Evolutionary conservation across 2,113 vertebrate genomes (phyloP), one percentile per base, ranked within the genome.

Genomic region (Stercorarius parasiticus): DNA sequence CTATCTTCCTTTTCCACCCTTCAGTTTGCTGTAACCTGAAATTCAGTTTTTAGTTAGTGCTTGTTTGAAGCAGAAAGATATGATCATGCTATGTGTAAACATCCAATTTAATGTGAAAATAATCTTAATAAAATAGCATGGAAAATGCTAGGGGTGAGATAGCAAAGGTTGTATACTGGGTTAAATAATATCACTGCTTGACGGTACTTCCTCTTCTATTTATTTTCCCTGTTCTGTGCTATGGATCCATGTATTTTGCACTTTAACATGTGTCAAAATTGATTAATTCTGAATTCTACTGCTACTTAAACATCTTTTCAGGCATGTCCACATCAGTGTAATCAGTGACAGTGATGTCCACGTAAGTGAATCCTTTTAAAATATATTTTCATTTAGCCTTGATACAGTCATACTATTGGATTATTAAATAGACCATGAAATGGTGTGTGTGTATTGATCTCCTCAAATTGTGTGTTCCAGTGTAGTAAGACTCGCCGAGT

Each of bases 281-380:
- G 89, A 90, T 91, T 95, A 86, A 93, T 95, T 94, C 62, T 69
- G 30, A 69, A 58, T 91, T 91, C 70, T 53, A 13, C 83, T 91
- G 77, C 69, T 93, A 58, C 49, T 96, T 87, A 85, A 91, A 72
- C 66, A 82, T 82, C 45, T 82, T 88, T 73, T 86, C 93, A 96
- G 73, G 92, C 84, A 69, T 85, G 73, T 91, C 87, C 58, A 50
- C 84, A 88, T 96, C 81, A 93, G 66, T 2, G 9, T 61, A 77
- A 84, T 67, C 61, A 84, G 38, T 80, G 95, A 72, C 84, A 96
- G 93, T 36, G 58, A 65, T 91, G 61, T 36, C 82, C 72, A 6
- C 10, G 3, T 40, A 85, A 93, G 40, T 56, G 80, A 88, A 84
- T 92, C 45, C 45, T 88, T 88, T 74, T 30, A 79, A 90, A 90